Percentiles rank a stretch among this genome's conserved stretches.
Conservation (phyloP, 2,113 vertebrate species). For the Sarotherodon lohbergeri region DNA sequence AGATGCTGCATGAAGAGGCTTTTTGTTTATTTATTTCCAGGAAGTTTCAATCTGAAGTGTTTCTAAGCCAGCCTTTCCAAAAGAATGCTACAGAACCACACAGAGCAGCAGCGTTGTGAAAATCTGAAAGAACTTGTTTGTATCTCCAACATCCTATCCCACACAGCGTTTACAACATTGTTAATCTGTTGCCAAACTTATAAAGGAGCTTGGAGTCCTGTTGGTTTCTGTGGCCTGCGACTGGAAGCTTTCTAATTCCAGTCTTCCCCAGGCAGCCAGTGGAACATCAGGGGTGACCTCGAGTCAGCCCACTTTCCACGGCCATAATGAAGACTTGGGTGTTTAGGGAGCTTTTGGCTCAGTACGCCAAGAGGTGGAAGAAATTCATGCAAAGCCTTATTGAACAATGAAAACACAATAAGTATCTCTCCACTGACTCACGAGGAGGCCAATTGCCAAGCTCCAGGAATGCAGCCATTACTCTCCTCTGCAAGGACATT, state of each 20-base stretch:
- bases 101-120: conserved; percentile 1
- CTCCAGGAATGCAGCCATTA: conserved; percentile 22
- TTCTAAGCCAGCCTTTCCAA: conserved; percentile 23
- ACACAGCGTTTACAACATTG: conserved; percentile 51
- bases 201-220: conserved; percentile 46
- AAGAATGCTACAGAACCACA: conserved; percentile 20
- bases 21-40: conserved; percentile 60
- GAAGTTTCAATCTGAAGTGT: conserved; percentile 43
- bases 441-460: conserved; percentile 36
- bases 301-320: conserved; percentile 50
- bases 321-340: conserved; percentile 56
- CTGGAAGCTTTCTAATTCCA: conserved; percentile 48
- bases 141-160: conserved; percentile 25
- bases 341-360: conserved; percentile 51
- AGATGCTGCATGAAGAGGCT: conserved; percentile 58
- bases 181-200: conserved; percentile 57
- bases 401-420: conserved; percentile 59
- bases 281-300: conserved; percentile 63
- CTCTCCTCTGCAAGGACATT: conserved; percentile 17
- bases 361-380: conserved; percentile 36
- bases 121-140: conserved; percentile 32
- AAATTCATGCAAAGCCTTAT: conserved; percentile 54
- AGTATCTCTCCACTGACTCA: conserved; percentile 43
- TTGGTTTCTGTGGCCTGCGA: conserved; percentile 40
- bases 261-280: conserved; percentile 46